Base-by-base conservation (phyloP, 2,797 vertebrate species). In the Intellagama lesueurii region DNA sequence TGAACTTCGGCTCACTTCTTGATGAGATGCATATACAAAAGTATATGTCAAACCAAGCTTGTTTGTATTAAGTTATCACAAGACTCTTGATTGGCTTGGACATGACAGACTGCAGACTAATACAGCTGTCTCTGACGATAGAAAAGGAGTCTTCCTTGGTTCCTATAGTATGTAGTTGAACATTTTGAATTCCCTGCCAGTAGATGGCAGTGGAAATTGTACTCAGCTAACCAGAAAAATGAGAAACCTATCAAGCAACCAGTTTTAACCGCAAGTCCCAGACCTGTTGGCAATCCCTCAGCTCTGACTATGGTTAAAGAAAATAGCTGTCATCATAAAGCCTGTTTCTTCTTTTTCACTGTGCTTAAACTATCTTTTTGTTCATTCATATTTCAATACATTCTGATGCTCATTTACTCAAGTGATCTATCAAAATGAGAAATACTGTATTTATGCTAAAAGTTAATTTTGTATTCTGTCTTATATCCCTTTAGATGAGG, bases 121-220 rank as follows among this genome's bases (percentile, higher is more conserved):
- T 22, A 64, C 19, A 64, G 60, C 60, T 64, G 60, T 14, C 60
- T 22, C 19, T 64, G 60, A 64, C 4, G 16, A 64, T 19, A 64
- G 14, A 73, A 47, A 30, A 26, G 11, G 49, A 32, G 28, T 52
- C n/a, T 70, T 7, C 69, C 47, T 52, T 17, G 28, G 64, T n/a
- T 81, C 44, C 60, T 64, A 52, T 28, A 80, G 30, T n/a, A 56
- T 64, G 69, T 8, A 87, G n/a, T 30, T 77, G 60, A 14, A 77
- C 26, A n/a, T 52, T 85, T 85, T 82, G 69, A 66, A 35, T 47
- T 81, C 69, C 56, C 30, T 73, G 30, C 78, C 88, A 90, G 70
- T 82, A 90, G 88, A 86, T 86, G 88, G 88, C 88, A 90, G 84
- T 90, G 60, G 84, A 90, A 86, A 64, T 76, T 86, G 28, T 40